phyloP scores from a whole-genome alignment of 2,888 invertebrate genomes.

The Busseola fusca region DNA sequence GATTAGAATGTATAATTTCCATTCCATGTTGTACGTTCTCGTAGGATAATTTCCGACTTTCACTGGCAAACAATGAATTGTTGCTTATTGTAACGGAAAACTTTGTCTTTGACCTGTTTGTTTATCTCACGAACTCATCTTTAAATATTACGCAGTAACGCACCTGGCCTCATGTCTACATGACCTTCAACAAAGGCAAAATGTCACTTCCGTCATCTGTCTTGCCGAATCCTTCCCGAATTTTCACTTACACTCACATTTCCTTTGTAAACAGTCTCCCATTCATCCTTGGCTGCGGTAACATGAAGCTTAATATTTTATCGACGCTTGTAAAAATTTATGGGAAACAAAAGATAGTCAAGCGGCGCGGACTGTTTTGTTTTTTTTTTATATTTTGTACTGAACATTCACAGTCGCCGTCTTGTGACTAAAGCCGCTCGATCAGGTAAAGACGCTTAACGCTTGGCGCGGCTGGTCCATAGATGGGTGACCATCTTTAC shows the following conservation, averaged over 20 bases:
- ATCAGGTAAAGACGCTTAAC: too few relatives aligned
- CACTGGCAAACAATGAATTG: background rate
- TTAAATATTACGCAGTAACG: constrained; percentile 18
- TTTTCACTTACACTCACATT: background rate
- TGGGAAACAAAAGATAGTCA: background rate
- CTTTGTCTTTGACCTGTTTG: background rate
- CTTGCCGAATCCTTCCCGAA: background rate
- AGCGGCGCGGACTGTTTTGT: too few relatives aligned
- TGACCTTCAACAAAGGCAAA: constrained; percentile 14
- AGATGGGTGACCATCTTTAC: background rate
- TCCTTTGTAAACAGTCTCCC: constrained; percentile 5
- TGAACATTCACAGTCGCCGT: background rate
- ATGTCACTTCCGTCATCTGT: background rate
- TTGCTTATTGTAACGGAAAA: background rate
- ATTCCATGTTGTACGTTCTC: too few relatives aligned
- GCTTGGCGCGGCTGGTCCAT: too few relatives aligned
- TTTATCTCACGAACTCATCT: constrained; percentile 2
- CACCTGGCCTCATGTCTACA: constrained; percentile 1
- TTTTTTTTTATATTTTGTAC: background rate
- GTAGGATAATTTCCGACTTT: background rate
- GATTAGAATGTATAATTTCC: background rate
- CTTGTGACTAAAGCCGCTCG: too few relatives aligned
- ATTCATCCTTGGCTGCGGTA: background rate
- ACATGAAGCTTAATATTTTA: background rate
- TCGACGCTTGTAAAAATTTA: too few relatives aligned